Evolutionary conservation across 2,797 vertebrate species (phyloP).

Genomic region (Heteromormyrus szaboi): DNA sequence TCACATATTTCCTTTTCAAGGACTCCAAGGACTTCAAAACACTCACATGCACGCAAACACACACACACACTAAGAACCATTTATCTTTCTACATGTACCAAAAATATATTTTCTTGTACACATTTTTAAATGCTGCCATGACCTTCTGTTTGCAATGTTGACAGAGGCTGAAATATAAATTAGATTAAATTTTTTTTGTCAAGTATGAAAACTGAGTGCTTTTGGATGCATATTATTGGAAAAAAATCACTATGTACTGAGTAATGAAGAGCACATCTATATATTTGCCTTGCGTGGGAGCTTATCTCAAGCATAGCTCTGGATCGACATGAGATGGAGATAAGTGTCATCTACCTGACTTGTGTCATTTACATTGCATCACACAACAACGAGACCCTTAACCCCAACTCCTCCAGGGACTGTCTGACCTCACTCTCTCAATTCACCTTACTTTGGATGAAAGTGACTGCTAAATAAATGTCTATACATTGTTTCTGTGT

Average conservation of each 20-base stretch:
- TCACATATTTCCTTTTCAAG: constrained; percentile 13
- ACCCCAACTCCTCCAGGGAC: background rate
- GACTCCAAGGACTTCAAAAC: background rate
- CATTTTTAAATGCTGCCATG: background rate
- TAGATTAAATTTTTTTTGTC: background rate
- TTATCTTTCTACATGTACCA: background rate
- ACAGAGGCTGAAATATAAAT: background rate
- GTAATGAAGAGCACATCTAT: background rate
- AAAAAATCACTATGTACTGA: background rate
- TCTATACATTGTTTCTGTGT: background rate
- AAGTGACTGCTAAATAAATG: background rate
- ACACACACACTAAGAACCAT: background rate
- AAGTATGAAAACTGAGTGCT: background rate
- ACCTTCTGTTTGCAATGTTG: background rate
- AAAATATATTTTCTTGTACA: background rate
- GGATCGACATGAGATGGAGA: background rate
- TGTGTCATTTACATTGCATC: background rate
- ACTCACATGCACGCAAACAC: background rate
- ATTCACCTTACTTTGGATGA: background rate
- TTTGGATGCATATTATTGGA: background rate
- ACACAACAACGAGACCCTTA: background rate
- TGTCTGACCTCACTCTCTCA: background rate
- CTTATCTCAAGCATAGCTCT: background rate
- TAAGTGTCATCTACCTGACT: background rate
- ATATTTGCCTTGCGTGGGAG: background rate